Evolutionary conservation across 2,113 vertebrate genomes (phyloP), one percentile per base, ranked within the genome.

Genomic region (Pterophyllum scalare): DNA sequence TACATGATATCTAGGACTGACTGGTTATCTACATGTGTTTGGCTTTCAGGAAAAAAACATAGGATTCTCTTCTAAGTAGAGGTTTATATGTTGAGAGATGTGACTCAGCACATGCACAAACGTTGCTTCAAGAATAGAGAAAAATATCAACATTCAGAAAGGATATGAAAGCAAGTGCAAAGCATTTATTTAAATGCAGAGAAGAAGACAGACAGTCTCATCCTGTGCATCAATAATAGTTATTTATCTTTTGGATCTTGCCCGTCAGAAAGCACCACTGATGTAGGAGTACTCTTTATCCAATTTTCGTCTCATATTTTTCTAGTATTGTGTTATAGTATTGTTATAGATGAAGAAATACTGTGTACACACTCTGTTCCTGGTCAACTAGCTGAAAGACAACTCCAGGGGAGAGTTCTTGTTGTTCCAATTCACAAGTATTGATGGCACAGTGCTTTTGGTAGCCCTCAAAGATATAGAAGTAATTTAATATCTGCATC

Each of bases 41-140:
- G 14, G 19, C 28, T 81, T 54, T 33, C 49, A 74, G 64, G 60
- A 40, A 35, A 40, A 81, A 38, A 83, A 22, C 56, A 77, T 11
- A 15, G 49, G 49, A 0, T 19, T 54, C 24, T 13, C 15, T 6
- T 26, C 20, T 46, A 77, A 65, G 62, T 70, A 57, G 38, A 81
- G 54, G 31, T 75, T 79, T n/a, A 19, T 60, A 24, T 54, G 7
- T 58, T 70, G 31, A 77, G 58, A 57, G 31, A 59, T 24, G 52
- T 75, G 77, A 83, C 40, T 86, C 49, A 46, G 5, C 40, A 26
- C 17, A 28, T n/a, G 57, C 2, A 0, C 61, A 67, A 35, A 78
- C 65, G 24, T 59, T 59, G 35, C 24, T 17, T 58, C 15, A 76
- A 76, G 22, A 22, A 54, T 33, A 33, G 67, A 72, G 26, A 31